Percentiles rank a stretch among this genome's conserved stretches.
Evolutionary conservation across 2,113 vertebrate species (phyloP).

Genomic region (Alexandromys fortis): DNA sequence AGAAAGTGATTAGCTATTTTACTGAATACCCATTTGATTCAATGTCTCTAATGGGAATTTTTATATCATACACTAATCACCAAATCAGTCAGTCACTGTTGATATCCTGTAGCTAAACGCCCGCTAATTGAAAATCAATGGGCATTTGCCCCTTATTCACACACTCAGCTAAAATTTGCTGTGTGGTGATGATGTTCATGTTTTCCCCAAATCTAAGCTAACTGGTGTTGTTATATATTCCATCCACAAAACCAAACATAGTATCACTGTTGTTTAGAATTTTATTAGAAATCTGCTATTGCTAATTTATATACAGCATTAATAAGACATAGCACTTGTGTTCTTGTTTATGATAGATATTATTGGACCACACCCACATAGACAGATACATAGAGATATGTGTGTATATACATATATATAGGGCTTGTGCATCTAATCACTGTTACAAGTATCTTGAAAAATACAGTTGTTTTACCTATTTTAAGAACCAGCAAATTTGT

Average conservation of each 20-base stretch:
- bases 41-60: constrained; percentile 42
- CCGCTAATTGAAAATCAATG: constrained; percentile 58
- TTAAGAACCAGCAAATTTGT: not conserved
- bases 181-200: not conserved
- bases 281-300: not conserved
- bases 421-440: not conserved
- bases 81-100: constrained; percentile 26
- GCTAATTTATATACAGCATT: not conserved
- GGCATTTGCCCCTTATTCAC: not conserved
- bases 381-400: not conserved
- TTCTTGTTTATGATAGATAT: not conserved
- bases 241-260: not conserved
- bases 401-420: not conserved
- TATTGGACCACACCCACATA: not conserved
- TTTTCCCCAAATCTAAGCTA: not conserved
- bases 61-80: not conserved
- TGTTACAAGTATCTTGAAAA: not conserved
- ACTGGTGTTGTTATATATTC: not conserved
- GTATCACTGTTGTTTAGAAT: not conserved
- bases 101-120: constrained; percentile 39
- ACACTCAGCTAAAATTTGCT: not conserved
- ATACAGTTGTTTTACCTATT: not conserved
- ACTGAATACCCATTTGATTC: not conserved
- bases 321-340: not conserved
- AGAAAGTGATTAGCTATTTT: constrained; percentile 36